Base-by-base conservation (phyloP, 2,888 invertebrate genomes). In the Scrobipalpa costella region DNA sequence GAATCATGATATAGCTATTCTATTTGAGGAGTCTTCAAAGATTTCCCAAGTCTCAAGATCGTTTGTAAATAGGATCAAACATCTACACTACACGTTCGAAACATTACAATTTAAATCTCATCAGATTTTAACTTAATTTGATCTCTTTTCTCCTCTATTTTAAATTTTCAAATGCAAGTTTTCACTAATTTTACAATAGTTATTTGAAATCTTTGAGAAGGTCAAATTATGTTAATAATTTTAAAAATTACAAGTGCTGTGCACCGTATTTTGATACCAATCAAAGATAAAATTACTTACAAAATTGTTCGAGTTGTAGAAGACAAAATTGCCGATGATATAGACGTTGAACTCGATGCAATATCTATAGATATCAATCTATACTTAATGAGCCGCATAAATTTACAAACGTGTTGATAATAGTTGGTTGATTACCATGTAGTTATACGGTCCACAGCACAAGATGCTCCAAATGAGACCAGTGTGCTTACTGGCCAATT, bases 401-500 rank as follows among this genome's bases (percentile, higher is more conserved):
- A 62, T 44, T 55, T 62, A 55, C 55, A 40, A 62, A 62, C 60
- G 40, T 11, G 34, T 40, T 49, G n/a, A 34, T 55, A 55, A 62
- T 55, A 21, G 38, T 55, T 40, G 15, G 40, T 19, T 62, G 62
- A 62, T 62, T 62, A 40, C 40, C 44, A 40, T 55, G 21, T 40
- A 62, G 52, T 62, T 40, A 62, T 33, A 21, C 47, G 61, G 52
- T 49, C 61, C 38, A 52, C 61, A 38, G 61, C 47, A 19, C 52
- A 38, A 44, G 44, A 59, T 44, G 27, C 21, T 57, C 38, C 36
- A 38, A 57, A 57, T 38, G 9, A n/a, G 38, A 57, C 21, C 44
- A 13, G 44, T 11, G 27, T 58, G 8, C 19, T 17, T 58, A 40
- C 34, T 59, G 44, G n/a, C 27, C 13, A 59, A 59, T 59, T 59